phyloP scores from a whole-genome alignment of 2,888 invertebrate genomes.

The Diarsia dahlii region DNA sequence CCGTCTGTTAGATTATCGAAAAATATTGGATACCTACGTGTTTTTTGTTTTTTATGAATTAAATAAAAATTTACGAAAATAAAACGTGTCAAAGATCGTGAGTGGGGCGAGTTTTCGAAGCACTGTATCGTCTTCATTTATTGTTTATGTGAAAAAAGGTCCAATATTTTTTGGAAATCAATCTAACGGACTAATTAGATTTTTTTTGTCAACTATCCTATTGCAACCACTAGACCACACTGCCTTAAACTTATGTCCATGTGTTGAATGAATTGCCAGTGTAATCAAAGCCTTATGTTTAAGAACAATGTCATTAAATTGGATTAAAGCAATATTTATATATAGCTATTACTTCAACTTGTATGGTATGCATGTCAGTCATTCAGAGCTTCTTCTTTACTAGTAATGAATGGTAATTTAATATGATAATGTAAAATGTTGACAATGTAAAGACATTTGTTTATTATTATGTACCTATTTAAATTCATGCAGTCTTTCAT shows the following conservation, averaged over 20 bases:
- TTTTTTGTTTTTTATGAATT: too few species aligned
- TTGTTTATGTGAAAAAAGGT: too few species aligned
- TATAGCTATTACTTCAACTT: conserved; percentile 46
- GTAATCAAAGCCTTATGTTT: background rate
- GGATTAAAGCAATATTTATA: conserved; percentile 39
- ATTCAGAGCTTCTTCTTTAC: conserved; percentile 30
- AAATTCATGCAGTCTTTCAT: background rate
- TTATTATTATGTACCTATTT: conserved; percentile 10
- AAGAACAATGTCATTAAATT: conserved; percentile 25
- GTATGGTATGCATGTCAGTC: conserved; percentile 8
- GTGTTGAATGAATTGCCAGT: background rate
- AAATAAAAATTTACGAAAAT: too few species aligned
- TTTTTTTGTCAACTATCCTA: too few species aligned
- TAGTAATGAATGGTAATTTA: conserved; percentile 48
- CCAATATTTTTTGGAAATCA: too few species aligned
- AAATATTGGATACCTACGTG: too few species aligned
- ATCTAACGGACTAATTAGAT: too few species aligned
- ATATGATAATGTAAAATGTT: conserved; percentile 36
- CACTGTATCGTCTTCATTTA: too few species aligned
- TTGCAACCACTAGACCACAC: too few species aligned
- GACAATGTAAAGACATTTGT: conserved; percentile 10
- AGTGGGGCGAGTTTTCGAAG: too few species aligned
- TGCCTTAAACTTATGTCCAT: background rate
- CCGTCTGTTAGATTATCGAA: too few species aligned
- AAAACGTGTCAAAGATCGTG: too few species aligned